A percentile compares a stretch with the other conserved stretches of the same genome.
These are phyloP conservation scores for Lagria hirta DNA, from an alignment of 2,888 invertebrate species.

Conservation along the genomic window DNA sequence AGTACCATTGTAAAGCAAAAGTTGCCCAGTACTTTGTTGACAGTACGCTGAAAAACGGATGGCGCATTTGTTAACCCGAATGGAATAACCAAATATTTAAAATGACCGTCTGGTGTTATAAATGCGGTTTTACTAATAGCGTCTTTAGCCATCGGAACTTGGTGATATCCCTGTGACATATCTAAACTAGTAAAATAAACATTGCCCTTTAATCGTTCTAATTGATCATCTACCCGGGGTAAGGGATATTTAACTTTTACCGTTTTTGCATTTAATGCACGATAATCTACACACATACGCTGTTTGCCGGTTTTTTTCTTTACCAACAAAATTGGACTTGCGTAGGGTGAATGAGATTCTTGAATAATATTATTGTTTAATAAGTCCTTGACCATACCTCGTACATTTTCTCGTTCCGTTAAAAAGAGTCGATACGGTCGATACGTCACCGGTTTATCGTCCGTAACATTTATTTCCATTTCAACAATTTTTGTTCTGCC, in stretches of 20 bases:
- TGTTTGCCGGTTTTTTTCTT: conserved; percentile 27
- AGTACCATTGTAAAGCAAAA: conserved; percentile 14
- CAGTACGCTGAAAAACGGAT: conserved; percentile 25
- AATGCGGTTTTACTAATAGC: conserved; percentile 42
- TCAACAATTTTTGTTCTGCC: conserved; percentile 17
- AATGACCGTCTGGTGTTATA: conserved; percentile 43
- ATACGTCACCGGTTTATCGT: conserved; percentile 2
- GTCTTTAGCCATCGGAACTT: conserved; percentile 17
- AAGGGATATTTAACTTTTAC: conserved; percentile 42
- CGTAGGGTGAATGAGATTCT: conserved; percentile 38
- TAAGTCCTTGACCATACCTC: conserved; percentile 31
- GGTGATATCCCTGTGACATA: background rate
- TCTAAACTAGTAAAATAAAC: background rate
- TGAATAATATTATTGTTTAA: conserved; percentile 31
- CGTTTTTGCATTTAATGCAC: conserved; percentile 41
- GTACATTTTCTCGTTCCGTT: background rate
- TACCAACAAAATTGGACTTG: conserved; percentile 30
- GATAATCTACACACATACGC: conserved; percentile 39
- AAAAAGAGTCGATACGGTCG: conserved; percentile 1
- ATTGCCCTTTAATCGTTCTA: background rate
- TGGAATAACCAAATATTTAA: conserved; percentile 40
- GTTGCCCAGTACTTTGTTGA: conserved; percentile 25
- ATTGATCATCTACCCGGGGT: conserved; percentile 43
- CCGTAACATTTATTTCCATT: conserved; percentile 6
- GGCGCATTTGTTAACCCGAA: conserved; percentile 45